These are phyloP conservation scores for Metaphire vulgaris DNA, from an alignment of 1,140 invertebrate species.

Conservation along the genomic window DNA sequence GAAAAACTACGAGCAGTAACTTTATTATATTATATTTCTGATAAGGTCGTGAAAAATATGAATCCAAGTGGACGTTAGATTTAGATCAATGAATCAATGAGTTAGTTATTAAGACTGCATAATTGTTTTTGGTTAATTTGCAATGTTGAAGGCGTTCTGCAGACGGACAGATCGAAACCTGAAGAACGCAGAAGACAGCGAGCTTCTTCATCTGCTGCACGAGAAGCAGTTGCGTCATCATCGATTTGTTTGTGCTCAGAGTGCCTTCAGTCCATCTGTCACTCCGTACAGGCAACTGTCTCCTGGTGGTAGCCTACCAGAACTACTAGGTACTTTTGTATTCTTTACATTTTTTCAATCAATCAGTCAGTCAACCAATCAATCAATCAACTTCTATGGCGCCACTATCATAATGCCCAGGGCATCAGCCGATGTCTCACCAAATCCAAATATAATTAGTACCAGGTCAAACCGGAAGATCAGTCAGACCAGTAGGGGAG, in stretches of 20 bases:
- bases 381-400: too few species aligned
- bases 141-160: constrained; percentile 6
- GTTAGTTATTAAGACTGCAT: background rate
- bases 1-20: background rate
- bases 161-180: constrained; percentile 13
- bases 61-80: background rate
- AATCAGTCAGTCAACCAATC: too few species aligned
- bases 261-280: background rate
- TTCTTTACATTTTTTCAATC: background rate
- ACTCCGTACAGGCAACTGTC: background rate
- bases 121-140: background rate
- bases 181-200: constrained; percentile 3
- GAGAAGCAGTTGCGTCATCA: constrained; percentile 17
- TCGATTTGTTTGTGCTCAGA: constrained; percentile 5
- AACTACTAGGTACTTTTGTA: background rate
- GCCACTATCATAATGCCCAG: too few species aligned
- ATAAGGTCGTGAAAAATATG: background rate
- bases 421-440: background rate
- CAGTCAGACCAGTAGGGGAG: background rate
- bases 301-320: background rate
- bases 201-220: constrained; percentile 17
- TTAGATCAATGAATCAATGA: background rate
- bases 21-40: background rate
- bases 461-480: background rate
- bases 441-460: background rate